Evolutionary conservation across 2,113 vertebrate species (phyloP), one percentile per base, ranked within the genome.

Genomic region (Saccopteryx leptura): DNA sequence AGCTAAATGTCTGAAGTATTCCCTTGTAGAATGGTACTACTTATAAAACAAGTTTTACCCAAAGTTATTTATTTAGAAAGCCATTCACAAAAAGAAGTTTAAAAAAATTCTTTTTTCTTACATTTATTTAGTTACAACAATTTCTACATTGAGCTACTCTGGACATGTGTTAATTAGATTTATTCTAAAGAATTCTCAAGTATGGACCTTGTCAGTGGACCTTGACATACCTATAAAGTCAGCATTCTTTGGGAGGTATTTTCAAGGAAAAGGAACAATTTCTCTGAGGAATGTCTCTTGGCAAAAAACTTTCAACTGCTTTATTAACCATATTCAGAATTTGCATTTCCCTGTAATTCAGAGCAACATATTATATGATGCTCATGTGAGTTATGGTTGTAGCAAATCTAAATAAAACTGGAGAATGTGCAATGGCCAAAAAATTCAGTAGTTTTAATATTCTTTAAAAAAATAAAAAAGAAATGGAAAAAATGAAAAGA

Each of bases 271-370:
- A 87, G 60, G 46, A 94, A 88, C 19, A 79, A 18, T 89, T 91
- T 93, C 8, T 81, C 8, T 63, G 72, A 52, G 48, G 28, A 94
- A 74, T 79, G 78, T 95, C 78, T 97, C 24, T 83, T 93, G 83
- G 66, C 24, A 89, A 88, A 93, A 1, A 1, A 60, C 28, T 56
- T 39, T 68, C 2, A 91, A 33, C 7, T 61, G 50, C 61, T 78
- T 76, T 91, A 72, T 66, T 46, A 60, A 56, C 75, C 82, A 88
- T 46, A 78, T 94, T 95, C 54, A 95, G 60, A 81, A 94, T 60
- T 31, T 65, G 1, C 13, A 66, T 23, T 91, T 61, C 23, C 63
- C 39, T 60, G 10, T 39, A 39, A 76, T 90, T 68, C 15, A 65
- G 66, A 75, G 4, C 19, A 69, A 69, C 9, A 17, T 65, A 84